Percentiles rank a stretch among this genome's conserved stretches.
Conservation (phyloP, 1,140 invertebrate species). For the Nomia melanderi region DNA sequence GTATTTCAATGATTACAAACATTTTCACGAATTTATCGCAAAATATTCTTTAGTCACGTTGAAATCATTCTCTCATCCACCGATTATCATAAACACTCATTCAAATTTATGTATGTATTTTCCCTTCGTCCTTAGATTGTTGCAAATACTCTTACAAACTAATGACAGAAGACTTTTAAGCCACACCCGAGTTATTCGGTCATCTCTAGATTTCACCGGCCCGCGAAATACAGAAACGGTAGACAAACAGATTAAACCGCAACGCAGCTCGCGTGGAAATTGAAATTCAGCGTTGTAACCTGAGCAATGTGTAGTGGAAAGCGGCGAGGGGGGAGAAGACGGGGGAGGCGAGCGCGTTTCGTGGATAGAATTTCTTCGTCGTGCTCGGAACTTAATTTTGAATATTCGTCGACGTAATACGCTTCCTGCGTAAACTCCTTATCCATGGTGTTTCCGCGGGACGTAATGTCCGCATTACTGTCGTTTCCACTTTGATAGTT, state of each 20-base stretch:
- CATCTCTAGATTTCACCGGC: background rate
- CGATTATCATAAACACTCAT: too few relatives aligned
- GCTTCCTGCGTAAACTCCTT: conserved; percentile 28
- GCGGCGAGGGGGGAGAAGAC: too few relatives aligned
- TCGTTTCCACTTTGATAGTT: background rate
- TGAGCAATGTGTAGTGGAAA: too few relatives aligned
- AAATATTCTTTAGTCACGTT: background rate
- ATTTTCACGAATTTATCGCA: background rate
- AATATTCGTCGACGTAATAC: conserved; percentile 27
- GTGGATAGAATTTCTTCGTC: conserved; percentile 19
- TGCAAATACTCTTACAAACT: too few relatives aligned
- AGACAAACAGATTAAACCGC: conserved; percentile 31
- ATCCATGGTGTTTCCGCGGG: background rate
- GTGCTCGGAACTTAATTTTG: conserved; percentile 29
- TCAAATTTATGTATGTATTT: too few relatives aligned
- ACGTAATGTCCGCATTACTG: background rate
- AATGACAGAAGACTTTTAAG: too few relatives aligned
- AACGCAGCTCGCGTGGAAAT: conserved; percentile 25
- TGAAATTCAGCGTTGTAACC: conserved; percentile 43
- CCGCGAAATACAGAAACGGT: background rate
- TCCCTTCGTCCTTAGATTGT: too few relatives aligned
- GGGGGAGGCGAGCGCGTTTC: background rate
- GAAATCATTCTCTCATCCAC: too few relatives aligned
- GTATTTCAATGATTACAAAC: background rate
- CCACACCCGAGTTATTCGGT: background rate